phyloP scores from a whole-genome alignment of 2,113 vertebrate genomes.

The Mobula hypostoma region DNA sequence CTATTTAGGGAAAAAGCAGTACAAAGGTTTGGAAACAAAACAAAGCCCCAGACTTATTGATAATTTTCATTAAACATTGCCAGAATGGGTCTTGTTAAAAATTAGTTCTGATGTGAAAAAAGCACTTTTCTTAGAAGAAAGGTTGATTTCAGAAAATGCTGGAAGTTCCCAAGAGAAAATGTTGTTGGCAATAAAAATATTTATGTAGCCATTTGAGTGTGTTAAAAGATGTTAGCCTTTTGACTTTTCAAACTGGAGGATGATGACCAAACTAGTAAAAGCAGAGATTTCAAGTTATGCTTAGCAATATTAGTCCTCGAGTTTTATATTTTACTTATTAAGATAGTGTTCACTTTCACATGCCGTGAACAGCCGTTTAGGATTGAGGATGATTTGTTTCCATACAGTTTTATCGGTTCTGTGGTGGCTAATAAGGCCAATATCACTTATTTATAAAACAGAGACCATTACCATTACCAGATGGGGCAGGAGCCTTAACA shows the following conservation, averaged over 20 bases:
- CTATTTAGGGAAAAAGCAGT: slow-evolving; percentile 65
- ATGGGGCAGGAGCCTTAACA: no score
- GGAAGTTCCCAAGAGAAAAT: no score
- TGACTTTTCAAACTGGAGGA: background rate
- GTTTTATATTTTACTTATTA: background rate
- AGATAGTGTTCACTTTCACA: background rate
- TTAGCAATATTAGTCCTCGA: background rate
- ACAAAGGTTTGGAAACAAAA: background rate
- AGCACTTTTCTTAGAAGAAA: background rate
- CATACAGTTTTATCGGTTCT: no score
- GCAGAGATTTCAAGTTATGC: background rate
- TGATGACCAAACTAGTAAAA: background rate
- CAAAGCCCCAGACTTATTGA: background rate
- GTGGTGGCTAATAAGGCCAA: no score
- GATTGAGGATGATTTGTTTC: no score
- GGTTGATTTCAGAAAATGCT: background rate
- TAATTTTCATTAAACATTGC: background rate
- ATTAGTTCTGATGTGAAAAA: background rate
- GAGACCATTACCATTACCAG: no score
- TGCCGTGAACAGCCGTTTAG: no score
- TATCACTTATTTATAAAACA: no score
- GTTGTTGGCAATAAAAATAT: background rate
- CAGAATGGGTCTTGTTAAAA: background rate
- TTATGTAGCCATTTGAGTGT: background rate
- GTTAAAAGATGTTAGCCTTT: background rate